These are phyloP conservation scores for Ctenicera cuprea DNA, from an alignment of 2,888 invertebrate genomes.

Conservation along the genomic window DNA sequence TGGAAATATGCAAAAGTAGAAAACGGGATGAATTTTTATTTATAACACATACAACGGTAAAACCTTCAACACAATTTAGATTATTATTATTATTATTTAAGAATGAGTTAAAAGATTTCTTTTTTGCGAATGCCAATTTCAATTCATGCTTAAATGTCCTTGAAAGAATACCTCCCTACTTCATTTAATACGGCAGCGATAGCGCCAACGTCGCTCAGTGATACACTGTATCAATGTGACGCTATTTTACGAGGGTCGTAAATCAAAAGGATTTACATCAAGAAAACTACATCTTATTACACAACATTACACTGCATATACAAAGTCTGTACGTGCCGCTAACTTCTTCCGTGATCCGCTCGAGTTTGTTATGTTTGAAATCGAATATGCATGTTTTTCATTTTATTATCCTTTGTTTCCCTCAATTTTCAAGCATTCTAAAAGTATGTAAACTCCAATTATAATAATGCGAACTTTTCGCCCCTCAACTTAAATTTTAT, in stretches of 20 bases:
- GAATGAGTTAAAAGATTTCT: constrained; percentile 5
- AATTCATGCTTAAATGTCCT: constrained; percentile 43
- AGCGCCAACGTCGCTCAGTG: constrained; percentile 51
- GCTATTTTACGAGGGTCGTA: constrained; percentile 54
- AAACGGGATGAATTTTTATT: no score
- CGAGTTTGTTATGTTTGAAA: constrained; percentile 38
- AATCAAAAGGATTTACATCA: constrained; percentile 55
- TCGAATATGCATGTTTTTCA: constrained; percentile 32
- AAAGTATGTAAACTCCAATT: not conserved
- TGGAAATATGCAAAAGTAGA: no score
- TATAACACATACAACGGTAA: no score
- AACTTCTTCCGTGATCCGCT: constrained; percentile 46
- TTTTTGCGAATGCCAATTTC: constrained; percentile 18
- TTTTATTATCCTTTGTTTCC: constrained; percentile 21
- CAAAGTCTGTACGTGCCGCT: constrained; percentile 49
- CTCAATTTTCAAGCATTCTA: not conserved
- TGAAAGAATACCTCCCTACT: constrained; percentile 39
- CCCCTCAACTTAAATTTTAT: constrained; percentile 6
- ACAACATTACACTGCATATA: constrained; percentile 54
- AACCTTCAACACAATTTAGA: no score
- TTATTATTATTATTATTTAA: no score
- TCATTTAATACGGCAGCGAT: constrained; percentile 51
- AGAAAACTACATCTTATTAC: constrained; percentile 56
- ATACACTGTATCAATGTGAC: constrained; percentile 52
- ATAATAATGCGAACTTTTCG: not conserved